Evolutionary conservation across 1,140 invertebrate genomes (phyloP), one percentile per base, ranked within the genome.

Genomic region (Heterodera carotae): DNA sequence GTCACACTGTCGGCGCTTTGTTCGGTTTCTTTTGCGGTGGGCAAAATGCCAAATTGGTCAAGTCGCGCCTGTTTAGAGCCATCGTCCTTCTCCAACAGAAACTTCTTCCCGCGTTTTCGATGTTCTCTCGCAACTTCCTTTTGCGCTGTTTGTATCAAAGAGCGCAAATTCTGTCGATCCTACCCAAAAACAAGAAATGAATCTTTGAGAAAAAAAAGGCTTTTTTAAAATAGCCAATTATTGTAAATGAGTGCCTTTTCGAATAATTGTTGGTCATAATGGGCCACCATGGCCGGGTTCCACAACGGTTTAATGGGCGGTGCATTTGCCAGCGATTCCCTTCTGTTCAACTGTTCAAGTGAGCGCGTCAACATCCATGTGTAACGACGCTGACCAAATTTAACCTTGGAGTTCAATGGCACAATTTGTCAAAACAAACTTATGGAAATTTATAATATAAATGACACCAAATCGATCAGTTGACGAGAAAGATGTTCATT

Each of bases 1-100:
- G 33, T 43, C 75, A 15, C 12, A 64, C 64, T 64, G 8, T 25
- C 74, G 27, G 27, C 29, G n/a, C 43, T 18, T 64, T 67, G 53
- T 64, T 67, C 34, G 5, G 43, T 77, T 77, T 78, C 62, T n/a
- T 8, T 10, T 66, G 77, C 62, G 18, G 22, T 43, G 18, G 48
- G 34, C 8, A 80, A 71, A 25, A 86, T 84, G 43, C 84, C 84
- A 60, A 86, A 86, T 43, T 84, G 82, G 36, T 80, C 76, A 22
- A 86, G 72, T 74, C 70, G 79, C 22, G 84, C 81, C 48, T 87
- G 84, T 68, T 82, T 80, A 18, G 33, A 43, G 43, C 67, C 75
- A 29, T 81, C 80, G 31, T 25, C 27, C 3, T 76, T 39, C 25
- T 48, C 62, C 22, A 68, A 64, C 34, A 77, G 71, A 6, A n/a